These are phyloP conservation scores for Drosophila orosa DNA, from an alignment of 1,140 invertebrate species.

Conservation along the genomic window DNA sequence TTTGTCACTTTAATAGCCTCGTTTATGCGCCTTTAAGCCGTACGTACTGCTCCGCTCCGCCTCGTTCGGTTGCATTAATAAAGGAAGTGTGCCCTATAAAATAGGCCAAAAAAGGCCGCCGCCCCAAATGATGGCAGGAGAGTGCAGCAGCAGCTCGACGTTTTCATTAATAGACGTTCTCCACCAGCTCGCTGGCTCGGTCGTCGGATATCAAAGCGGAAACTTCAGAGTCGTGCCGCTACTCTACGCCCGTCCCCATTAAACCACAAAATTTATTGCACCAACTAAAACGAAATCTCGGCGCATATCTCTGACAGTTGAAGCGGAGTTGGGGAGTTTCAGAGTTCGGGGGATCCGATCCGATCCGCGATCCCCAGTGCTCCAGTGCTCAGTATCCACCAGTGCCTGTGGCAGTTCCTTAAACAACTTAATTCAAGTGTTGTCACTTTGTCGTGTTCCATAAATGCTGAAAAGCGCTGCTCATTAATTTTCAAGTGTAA, in stretches of 20 bases:
- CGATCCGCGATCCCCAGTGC: constrained; percentile 6
- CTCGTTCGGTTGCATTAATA: constrained; percentile 68
- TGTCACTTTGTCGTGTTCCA: constrained; percentile 80
- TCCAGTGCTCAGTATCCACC: neutral
- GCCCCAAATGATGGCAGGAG: constrained; percentile 12
- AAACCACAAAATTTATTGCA: constrained; percentile 82
- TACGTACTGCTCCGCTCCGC: constrained; percentile 4
- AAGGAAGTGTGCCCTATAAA: constrained; percentile 77
- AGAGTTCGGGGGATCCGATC: neutral
- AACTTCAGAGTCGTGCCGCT: constrained; percentile 76
- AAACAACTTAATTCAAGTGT: constrained; percentile 81
- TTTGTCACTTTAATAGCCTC: constrained; percentile 78
- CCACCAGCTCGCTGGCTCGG: constrained; percentile 13
- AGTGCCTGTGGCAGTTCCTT: constrained; percentile 5
- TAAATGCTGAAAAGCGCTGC: constrained; percentile 74
- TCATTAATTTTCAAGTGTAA: constrained; percentile 83
- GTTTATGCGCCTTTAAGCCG: constrained; percentile 52
- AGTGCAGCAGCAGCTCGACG: constrained; percentile 31
- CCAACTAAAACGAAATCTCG: constrained; percentile 81
- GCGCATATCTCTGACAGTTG: constrained; percentile 36
- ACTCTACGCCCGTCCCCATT: constrained; percentile 75
- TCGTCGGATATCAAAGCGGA: constrained; percentile 80
- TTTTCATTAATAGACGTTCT: constrained; percentile 76
- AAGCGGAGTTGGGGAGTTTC: constrained; percentile 34
- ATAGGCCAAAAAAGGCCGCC: constrained; percentile 66